phyloP scores from a whole-genome alignment of 2,888 invertebrate genomes.

The Cartodere bifasciata region DNA sequence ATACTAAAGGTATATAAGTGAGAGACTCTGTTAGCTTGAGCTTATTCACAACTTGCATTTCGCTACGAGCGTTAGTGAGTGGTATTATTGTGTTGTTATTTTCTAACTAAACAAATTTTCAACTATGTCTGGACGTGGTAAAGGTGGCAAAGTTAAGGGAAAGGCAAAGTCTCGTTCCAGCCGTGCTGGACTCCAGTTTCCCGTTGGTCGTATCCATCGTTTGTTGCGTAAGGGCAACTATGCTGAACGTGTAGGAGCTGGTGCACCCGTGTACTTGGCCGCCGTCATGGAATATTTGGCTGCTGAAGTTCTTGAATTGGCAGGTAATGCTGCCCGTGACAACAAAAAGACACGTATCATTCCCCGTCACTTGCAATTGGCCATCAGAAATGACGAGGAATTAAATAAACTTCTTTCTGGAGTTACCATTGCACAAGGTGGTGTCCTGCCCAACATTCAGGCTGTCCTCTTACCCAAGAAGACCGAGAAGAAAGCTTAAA shows the following conservation, averaged over 20 bases:
- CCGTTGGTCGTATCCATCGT: constrained; percentile 48
- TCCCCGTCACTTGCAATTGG: constrained; percentile 66
- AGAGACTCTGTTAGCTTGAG: no score
- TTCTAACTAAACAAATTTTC: no score
- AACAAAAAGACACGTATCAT: constrained; percentile 62
- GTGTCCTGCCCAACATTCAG: constrained; percentile 71
- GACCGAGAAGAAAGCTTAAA: no score
- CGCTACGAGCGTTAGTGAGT: no score
- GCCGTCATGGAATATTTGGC: constrained; percentile 56
- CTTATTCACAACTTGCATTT: no score
- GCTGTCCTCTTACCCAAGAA: constrained; percentile 63
- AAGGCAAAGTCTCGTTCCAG: constrained; percentile 40
- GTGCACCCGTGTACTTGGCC: constrained; percentile 42
- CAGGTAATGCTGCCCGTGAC: constrained; percentile 53
- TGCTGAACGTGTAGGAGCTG: constrained; percentile 45
- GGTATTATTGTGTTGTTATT: no score
- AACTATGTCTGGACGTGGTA: constrained; percentile 37
- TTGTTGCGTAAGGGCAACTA: constrained; percentile 48
- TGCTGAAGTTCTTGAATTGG: constrained; percentile 56
- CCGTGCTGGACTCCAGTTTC: constrained; percentile 46
- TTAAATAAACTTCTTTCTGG: constrained; percentile 62
- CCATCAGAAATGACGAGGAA: constrained; percentile 73
- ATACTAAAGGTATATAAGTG: no score
- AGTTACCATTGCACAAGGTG: constrained; percentile 75
- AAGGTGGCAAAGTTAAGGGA: constrained; percentile 35